Evolutionary conservation across 2,797 vertebrate species (phyloP).

Genomic region (Sphenopsis melanotis): DNA sequence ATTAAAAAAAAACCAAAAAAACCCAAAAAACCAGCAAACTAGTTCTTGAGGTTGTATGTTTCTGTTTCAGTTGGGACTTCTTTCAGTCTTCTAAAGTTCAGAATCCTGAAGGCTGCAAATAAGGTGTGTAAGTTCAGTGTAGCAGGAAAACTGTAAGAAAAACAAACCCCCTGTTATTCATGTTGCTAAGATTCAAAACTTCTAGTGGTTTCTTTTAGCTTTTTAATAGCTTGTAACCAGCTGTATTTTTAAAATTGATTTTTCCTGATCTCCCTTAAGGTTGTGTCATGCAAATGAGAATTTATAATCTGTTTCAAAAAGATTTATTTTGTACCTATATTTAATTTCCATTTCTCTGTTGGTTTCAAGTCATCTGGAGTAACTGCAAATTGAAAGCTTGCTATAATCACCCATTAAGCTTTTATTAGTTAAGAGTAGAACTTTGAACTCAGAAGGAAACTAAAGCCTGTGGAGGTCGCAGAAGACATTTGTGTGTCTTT

Average conservation of each 20-base stretch:
- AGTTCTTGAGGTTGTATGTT: background rate
- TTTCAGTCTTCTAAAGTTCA: background rate
- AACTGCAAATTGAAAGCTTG: background rate
- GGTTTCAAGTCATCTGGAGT: background rate
- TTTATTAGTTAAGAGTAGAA: background rate
- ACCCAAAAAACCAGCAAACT: rapidly evolving
- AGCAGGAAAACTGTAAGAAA: background rate
- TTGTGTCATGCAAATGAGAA: background rate
- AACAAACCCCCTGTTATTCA: background rate
- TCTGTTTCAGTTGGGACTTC: background rate
- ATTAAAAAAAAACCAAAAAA: background rate
- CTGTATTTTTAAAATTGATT: background rate
- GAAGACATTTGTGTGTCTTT: background rate
- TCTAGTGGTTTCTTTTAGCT: background rate
- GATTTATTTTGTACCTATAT: background rate
- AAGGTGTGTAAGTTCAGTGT: background rate
- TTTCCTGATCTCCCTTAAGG: background rate
- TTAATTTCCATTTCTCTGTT: background rate
- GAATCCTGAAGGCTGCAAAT: background rate
- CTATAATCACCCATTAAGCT: background rate
- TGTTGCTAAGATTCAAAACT: background rate
- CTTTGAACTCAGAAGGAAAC: background rate
- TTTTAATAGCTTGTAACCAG: background rate
- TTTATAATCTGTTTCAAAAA: background rate
- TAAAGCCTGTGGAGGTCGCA: background rate